Evolutionary conservation across 2,797 vertebrate genomes (phyloP), one percentile per base, ranked within the genome.

Genomic region (Ceryle rudis): DNA sequence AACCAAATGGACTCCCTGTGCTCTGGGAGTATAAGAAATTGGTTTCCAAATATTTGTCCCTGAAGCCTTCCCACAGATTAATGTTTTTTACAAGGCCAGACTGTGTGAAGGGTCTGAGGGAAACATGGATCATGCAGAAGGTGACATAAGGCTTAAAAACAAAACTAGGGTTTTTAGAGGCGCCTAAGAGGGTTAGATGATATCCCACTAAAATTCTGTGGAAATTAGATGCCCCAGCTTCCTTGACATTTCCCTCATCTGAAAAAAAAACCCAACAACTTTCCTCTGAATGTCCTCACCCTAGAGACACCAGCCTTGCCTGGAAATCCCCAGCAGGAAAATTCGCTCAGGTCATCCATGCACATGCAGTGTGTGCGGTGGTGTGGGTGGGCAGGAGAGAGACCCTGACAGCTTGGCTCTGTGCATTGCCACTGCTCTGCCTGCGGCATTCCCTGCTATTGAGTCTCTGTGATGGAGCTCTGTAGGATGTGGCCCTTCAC

Each of bases 361-460:
- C 7, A 3, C 6, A 4, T 2, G 5, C 23, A 7, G 0, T 3
- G 29, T 39, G 28, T 6, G 4, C 18, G 60, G 39, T 26, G 52
- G 23, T 37, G 52, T 16, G 67, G 35, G 51, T 25, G 51, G 39
- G 9, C 0, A 3, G 52, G 35, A 78, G 71, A 39, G 31, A 65
- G 19, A 57, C 14, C 35, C 28, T 17, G 3, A 20, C 16, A 42
- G 54, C 17, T 46, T 10, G 65, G 67, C 6, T 17, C 54, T 10
- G 41, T 3, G 60, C 72, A 2, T 8, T 4, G 9, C 29, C 22
- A 3, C 39, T 11, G 41, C 61, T 66, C 52, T 2, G 2, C 0
- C 5, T 19, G 1, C 60, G 6, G 31, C 3, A 3, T 11, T 86
- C 55, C 6, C n/a, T 0, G 0, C 49, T 2, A 0, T 1, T 0